A percentile compares a stretch with the other conserved stretches of the same genome.
These are phyloP conservation scores for Eonycteris spelaea DNA, from an alignment of 2,113 vertebrate species.

Conservation along the genomic window DNA sequence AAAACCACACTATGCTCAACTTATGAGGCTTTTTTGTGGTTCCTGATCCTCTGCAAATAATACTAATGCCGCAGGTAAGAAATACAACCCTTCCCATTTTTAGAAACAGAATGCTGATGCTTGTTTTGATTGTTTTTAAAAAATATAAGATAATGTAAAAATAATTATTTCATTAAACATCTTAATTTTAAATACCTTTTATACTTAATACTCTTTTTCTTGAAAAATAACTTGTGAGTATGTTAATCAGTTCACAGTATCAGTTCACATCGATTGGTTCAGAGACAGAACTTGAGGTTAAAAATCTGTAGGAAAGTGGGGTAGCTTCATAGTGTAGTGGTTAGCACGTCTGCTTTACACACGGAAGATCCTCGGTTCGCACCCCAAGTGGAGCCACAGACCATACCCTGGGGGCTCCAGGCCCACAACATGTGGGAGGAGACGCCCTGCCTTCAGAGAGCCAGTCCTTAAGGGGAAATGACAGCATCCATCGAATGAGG, in stretches of 20 bases:
- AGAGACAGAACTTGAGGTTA: conserved; percentile 31
- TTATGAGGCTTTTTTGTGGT: conserved; percentile 96
- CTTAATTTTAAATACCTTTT: conserved; percentile 30
- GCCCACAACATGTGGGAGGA: too few relatives aligned
- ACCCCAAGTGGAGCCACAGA: too few relatives aligned
- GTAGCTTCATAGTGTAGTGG: too few relatives aligned
- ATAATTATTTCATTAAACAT: conserved; percentile 22
- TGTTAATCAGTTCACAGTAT: not conserved
- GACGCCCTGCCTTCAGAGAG: too few relatives aligned
- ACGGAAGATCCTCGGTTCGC: too few relatives aligned
- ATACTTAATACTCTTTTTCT: not conserved
- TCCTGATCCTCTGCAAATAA: conserved; percentile 95
- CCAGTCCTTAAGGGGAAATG: too few relatives aligned
- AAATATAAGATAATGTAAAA: not conserved
- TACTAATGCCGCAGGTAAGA: conserved; percentile 93
- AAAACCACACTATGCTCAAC: conserved; percentile 95
- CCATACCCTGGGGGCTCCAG: too few relatives aligned
- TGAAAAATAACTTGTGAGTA: not conserved
- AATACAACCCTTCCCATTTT: not conserved
- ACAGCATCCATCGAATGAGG: too few relatives aligned
- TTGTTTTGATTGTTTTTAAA: conserved; percentile 26
- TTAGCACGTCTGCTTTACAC: too few relatives aligned
- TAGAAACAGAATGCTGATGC: not conserved
- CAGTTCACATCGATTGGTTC: not conserved
- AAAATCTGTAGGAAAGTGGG: conserved; percentile 22